Conservation (phyloP, 2,888 invertebrate species). For the Muschampia plurimacula region DNA sequence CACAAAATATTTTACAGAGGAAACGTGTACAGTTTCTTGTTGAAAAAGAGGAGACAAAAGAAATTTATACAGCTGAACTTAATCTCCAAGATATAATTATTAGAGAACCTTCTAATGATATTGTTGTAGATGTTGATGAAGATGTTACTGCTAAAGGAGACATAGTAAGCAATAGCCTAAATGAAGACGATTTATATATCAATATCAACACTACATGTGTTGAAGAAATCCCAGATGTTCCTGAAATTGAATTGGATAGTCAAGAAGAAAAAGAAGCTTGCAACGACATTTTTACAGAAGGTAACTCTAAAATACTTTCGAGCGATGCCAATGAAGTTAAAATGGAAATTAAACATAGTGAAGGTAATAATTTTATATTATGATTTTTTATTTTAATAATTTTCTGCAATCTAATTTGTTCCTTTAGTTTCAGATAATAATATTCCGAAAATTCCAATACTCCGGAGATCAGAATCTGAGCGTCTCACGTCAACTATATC, state of each 20-base stretch:
- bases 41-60: slow-evolving; percentile 86
- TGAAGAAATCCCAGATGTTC: slow-evolving; percentile 58
- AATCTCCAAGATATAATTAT: slow-evolving; percentile 70
- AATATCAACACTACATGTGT: slow-evolving; percentile 36
- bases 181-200: slow-evolving; percentile 25
- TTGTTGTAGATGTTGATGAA: slow-evolving; percentile 52
- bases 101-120: slow-evolving; percentile 53
- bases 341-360: slow-evolving; percentile 55
- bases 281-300: slow-evolving; percentile 11
- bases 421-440: slow-evolving; percentile 72
- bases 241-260: slow-evolving; percentile 52
- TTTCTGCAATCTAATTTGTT: neutral
- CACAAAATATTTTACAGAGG: slow-evolving; percentile 78
- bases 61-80: slow-evolving; percentile 80
- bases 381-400: slow-evolving; percentile 1
- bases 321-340: slow-evolving; percentile 30
- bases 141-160: slow-evolving; percentile 61
- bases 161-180: slow-evolving; percentile 71
- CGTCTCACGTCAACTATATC: slow-evolving; percentile 68
- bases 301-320: slow-evolving; percentile 37
- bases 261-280: slow-evolving; percentile 42
- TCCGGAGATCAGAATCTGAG: slow-evolving; percentile 82
- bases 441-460: slow-evolving; percentile 71
- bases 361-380: slow-evolving; percentile 13
- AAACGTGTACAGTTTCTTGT: slow-evolving; percentile 91